Evolutionary conservation across 2,797 vertebrate species (phyloP).

Genomic region (Pangasius mekongensis): DNA sequence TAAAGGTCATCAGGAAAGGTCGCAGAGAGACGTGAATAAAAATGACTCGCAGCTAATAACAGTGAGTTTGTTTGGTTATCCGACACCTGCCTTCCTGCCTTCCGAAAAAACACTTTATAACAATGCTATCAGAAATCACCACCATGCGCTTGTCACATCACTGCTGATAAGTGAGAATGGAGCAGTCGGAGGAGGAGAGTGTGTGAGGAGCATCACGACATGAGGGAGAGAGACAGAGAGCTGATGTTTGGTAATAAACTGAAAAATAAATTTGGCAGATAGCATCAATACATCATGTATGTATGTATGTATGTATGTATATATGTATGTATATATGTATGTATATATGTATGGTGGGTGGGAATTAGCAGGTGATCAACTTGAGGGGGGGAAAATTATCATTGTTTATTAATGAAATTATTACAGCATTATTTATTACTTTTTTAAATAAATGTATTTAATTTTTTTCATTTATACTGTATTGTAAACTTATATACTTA

Average conservation of each 20-base stretch:
- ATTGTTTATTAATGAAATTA: not conserved
- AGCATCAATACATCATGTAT: not conserved
- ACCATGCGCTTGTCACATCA: slow-evolving; percentile 14
- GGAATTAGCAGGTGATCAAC: too few relatives aligned
- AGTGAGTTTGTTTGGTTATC: slow-evolving; percentile 33
- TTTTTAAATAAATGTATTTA: not conserved
- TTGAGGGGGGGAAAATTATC: not conserved
- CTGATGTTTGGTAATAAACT: not conserved
- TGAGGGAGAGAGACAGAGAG: not conserved
- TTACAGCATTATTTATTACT: not conserved
- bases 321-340: too few relatives aligned
- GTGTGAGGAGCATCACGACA: not conserved
- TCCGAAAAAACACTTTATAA: slow-evolving; percentile 2
- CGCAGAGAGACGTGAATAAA: slow-evolving; percentile 27
- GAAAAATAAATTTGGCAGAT: not conserved
- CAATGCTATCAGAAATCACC: slow-evolving; percentile 31
- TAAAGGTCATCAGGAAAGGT: slow-evolving; percentile 45
- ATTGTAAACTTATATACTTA: not conserved
- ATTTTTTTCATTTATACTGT: not conserved
- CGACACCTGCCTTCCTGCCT: slow-evolving; percentile 24
- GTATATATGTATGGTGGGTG: not conserved
- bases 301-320: not conserved
- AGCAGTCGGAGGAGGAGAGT: not conserved
- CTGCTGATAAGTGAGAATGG: slow-evolving; percentile 20
- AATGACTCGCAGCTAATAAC: slow-evolving; percentile 36